Percentiles rank a stretch among this genome's conserved stretches.
These are phyloP conservation scores for Andrena flavipes DNA, from an alignment of 2,888 invertebrate species.

Conservation along the genomic window DNA sequence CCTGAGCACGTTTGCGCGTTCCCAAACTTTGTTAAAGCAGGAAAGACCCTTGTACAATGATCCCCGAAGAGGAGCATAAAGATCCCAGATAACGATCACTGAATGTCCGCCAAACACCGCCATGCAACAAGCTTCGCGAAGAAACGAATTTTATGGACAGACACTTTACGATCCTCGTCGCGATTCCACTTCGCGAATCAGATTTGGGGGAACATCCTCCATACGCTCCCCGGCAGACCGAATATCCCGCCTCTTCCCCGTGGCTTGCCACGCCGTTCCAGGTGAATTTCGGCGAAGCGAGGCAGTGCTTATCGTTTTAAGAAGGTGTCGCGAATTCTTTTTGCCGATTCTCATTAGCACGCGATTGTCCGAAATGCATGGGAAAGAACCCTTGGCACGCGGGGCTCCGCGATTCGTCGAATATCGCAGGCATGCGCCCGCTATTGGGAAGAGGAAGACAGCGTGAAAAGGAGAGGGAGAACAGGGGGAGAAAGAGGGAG, in stretches of 20 bases:
- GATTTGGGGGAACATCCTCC: neutral
- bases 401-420: slow-evolving; percentile 63
- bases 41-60: neutral
- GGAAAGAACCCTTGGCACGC: slow-evolving; percentile 35
- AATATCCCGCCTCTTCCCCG: neutral
- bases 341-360: slow-evolving; percentile 34
- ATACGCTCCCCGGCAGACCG: neutral
- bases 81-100: slow-evolving; percentile 33
- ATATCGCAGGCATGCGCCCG: slow-evolving; percentile 78
- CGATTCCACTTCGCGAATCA: slow-evolving; percentile 17
- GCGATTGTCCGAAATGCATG: slow-evolving; percentile 14
- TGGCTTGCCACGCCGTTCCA: neutral
- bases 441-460: slow-evolving; percentile 60
- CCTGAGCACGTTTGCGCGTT: neutral
- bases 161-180: slow-evolving; percentile 31
- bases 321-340: neutral
- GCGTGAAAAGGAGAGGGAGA: slow-evolving; percentile 48
- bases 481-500: slow-evolving; percentile 49
- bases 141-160: slow-evolving; percentile 40
- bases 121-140: slow-evolving; percentile 7
- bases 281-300: neutral
- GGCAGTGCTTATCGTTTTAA: neutral
- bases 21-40: slow-evolving; percentile 8
- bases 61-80: slow-evolving; percentile 16
- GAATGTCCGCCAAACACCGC: slow-evolving; percentile 26